Base-by-base conservation (phyloP, 37 sponge, comb jelly and placozoan species). In the Chondrosia reniformis region DNA sequence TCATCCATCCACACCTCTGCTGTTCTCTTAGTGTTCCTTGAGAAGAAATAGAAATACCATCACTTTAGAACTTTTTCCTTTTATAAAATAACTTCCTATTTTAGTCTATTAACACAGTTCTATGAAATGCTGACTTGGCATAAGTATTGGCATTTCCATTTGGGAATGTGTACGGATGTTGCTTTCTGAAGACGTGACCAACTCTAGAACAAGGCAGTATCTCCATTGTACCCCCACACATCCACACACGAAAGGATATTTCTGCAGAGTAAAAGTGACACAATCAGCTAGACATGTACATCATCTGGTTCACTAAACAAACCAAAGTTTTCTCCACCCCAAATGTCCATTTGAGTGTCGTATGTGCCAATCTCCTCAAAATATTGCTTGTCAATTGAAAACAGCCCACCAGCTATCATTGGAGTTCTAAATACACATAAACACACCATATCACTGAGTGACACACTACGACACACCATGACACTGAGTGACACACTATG, bases 281-380 rank as follows among this genome's bases (percentile, higher is more conserved):
- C n/a, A 49, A 49, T 49, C 15, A 49, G 15, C 52, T 15, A 19
- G 15, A 19, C 52, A 49, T 49, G 52, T 49, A 49, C 52, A 49
- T 19, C 10, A 19, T 10, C 52, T 49, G 52, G 52, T 49, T 19
- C 52, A 49, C 52, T 49, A 49, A 10, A 49, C 87, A 64, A 36
- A 93, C 94, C 96, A 80, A 98, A 95, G 80, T 98, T 98, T 81
- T 98, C 99, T 71, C 99, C 99, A 56, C 99, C 99, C 99, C 99
- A 98, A 49, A 98, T 95, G 56, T 98, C 99, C 99, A 98, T 98
- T 37, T 95, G 76, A 24, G 75, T 73, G 78, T 98, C 99, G 55
- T 98, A 98, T 4, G 62, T 79, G 19, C 98, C 98, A 44, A 74
- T 76, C 63, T 94, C 86, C 17, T 79, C 66, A 79, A 93, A 98